Evolutionary conservation across 1,140 invertebrate species (phyloP), one percentile per base, ranked within the genome.

Genomic region (Triops longicaudatus): DNA sequence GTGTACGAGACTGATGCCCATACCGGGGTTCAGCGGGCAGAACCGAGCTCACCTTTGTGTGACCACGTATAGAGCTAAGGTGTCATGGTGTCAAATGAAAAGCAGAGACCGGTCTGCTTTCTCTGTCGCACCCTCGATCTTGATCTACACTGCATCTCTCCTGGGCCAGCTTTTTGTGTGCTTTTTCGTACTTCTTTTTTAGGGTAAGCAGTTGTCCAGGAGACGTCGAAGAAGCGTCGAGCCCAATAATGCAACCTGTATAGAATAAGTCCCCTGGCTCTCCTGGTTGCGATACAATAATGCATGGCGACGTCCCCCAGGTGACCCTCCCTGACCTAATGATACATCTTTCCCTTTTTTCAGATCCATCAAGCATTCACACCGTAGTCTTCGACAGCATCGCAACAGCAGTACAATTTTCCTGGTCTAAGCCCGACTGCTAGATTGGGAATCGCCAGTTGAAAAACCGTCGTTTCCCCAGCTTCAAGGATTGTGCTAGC

Each of bases 71-170:
- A 63, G 50, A 63, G 50, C 50, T 63, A 63, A 63, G 50, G 50
- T 63, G 50, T 63, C 50, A 63, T 63, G 50, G 50, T 63, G 50
- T 63, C 50, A 63, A 63, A 63, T 63, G 50, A 63, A 63, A 63
- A 63, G 50, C 50, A 22, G 50, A 63, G 50, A 63, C 50, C 50
- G 50, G 50, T 63, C 50, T 22, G 50, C 17, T 37, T 37, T 63
- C 50, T 63, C 17, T 17, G 50, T 63, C 22, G 14, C 50, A n/a
- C 14, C 50, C 17, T 63, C 22, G 50, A 63, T 63, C 50, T 63
- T 22, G 14, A 17, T 63, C 31, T 63, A 17, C 17, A 63, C 50
- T 63, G 22, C 50, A 63, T 63, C 50, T 63, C 50, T 63, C 50
- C 50, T 63, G 50, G 50, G 50, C 50, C 50, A 63, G 50, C 50